phyloP scores from a whole-genome alignment of 2,113 vertebrate genomes.

The Cyprinus carpio region DNA sequence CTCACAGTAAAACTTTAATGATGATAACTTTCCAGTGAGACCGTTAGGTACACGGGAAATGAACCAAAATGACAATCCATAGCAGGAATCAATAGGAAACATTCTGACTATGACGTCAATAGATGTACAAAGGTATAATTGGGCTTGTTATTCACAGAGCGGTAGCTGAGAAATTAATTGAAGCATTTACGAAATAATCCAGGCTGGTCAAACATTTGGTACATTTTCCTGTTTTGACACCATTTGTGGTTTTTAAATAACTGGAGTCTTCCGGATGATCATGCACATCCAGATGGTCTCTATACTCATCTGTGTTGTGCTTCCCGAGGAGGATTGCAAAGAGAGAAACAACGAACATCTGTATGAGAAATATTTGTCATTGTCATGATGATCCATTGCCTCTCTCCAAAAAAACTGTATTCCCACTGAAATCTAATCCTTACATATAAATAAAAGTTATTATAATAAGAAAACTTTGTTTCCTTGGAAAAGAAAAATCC shows the following conservation, averaged over 20 bases:
- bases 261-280: background rate
- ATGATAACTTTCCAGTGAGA: background rate
- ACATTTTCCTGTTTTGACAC: background rate
- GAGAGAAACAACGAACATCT: background rate
- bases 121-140: slow-evolving; percentile 24
- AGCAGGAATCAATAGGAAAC: slow-evolving; percentile 8
- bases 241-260: background rate
- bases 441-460: background rate
- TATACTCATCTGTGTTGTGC: background rate
- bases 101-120: slow-evolving; percentile 34
- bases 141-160: slow-evolving; percentile 9
- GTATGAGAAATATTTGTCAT: slow-evolving; percentile 33
- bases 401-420: background rate
- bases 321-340: background rate
- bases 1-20: background rate
- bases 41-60: background rate
- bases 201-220: background rate
- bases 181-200: slow-evolving; percentile 15
- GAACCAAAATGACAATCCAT: background rate
- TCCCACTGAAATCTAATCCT: background rate
- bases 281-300: slow-evolving; percentile 24
- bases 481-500: background rate
- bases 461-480: background rate
- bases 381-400: background rate
- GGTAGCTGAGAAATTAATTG: slow-evolving; percentile 35